Conservation (phyloP, 2,113 vertebrate species). For the Corydoras maculifer region DNA sequence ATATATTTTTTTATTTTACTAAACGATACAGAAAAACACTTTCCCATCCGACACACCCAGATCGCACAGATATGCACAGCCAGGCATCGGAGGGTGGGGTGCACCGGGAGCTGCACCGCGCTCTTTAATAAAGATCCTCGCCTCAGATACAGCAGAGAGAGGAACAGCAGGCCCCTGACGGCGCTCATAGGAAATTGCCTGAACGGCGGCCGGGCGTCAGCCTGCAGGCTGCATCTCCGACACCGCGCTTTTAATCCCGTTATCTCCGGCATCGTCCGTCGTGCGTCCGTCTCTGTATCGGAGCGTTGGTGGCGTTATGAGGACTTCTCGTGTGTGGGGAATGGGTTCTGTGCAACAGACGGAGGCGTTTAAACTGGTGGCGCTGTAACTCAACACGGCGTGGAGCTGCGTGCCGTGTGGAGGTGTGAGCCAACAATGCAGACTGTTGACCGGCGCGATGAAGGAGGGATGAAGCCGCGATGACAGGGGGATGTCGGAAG, state of each 20-base stretch:
- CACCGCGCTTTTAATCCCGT: constrained; percentile 14
- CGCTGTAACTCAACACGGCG: constrained; percentile 16
- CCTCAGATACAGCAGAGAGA: constrained; percentile 52
- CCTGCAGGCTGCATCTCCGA: constrained; percentile 19
- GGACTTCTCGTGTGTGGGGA: not conserved
- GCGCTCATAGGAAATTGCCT: constrained; percentile 61
- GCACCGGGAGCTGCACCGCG: constrained; percentile 39
- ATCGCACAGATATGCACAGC: constrained; percentile 40
- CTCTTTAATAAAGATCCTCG: constrained; percentile 70
- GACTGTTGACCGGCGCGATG: constrained; percentile 9
- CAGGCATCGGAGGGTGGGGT: constrained; percentile 47
- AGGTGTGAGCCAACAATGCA: constrained; percentile 9
- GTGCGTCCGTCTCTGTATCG: not conserved
- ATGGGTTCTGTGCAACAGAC: too few species aligned
- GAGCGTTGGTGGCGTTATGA: not conserved
- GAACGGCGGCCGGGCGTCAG: constrained; percentile 27
- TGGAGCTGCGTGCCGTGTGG: constrained; percentile 9
- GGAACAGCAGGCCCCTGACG: constrained; percentile 61
- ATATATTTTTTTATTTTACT: too few species aligned
- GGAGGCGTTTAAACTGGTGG: not conserved
- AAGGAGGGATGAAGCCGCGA: constrained; percentile 30
- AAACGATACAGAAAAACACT: too few species aligned
- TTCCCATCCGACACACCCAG: too few species aligned
- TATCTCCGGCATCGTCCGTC: constrained; percentile 13
- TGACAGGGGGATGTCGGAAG: constrained; percentile 38